Evolutionary conservation across 2,797 vertebrate species (phyloP).

Genomic region (Phrynocephalus vlangalii): DNA sequence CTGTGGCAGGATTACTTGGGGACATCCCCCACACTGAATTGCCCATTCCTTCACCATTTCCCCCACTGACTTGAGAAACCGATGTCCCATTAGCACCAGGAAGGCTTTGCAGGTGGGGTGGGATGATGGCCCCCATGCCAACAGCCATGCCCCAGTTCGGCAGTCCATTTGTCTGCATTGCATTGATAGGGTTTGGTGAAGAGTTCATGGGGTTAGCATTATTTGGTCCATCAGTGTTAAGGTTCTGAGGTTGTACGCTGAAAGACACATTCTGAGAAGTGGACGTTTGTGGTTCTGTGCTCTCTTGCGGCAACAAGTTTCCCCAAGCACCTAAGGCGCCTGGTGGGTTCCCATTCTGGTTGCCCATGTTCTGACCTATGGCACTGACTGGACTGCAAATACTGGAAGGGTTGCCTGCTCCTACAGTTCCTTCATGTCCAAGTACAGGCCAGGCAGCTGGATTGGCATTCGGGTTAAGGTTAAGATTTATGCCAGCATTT

Average conservation of each 20-base stretch:
- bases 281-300: conserved; percentile 86
- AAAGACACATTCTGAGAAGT: conserved; percentile 89
- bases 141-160: conserved; percentile 91
- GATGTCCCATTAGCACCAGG: conserved; percentile 86
- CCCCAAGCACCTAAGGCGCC: conserved; percentile 86
- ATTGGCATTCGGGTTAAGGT: conserved; percentile 90
- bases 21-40: conserved; percentile 85
- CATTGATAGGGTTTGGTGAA: conserved; percentile 84
- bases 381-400: conserved; percentile 87
- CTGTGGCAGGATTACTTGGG: conserved; percentile 79
- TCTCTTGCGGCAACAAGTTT: conserved; percentile 85
- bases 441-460: conserved; percentile 90
- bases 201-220: conserved; percentile 90
- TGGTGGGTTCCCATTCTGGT: conserved; percentile 83
- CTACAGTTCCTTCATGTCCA: conserved; percentile 86
- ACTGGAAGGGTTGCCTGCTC: conserved; percentile 83
- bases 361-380: conserved; percentile 83
- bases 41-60: conserved; percentile 79
- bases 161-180: conserved; percentile 87
- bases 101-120: conserved; percentile 87
- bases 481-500: conserved; percentile 86
- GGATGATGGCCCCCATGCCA: conserved; percentile 85
- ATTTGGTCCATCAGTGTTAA: conserved; percentile 91
- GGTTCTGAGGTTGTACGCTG: conserved; percentile 90
- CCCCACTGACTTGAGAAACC: conserved; percentile 82